Conservation (phyloP, 1,140 invertebrate species). For the Orchesella cincta region DNA sequence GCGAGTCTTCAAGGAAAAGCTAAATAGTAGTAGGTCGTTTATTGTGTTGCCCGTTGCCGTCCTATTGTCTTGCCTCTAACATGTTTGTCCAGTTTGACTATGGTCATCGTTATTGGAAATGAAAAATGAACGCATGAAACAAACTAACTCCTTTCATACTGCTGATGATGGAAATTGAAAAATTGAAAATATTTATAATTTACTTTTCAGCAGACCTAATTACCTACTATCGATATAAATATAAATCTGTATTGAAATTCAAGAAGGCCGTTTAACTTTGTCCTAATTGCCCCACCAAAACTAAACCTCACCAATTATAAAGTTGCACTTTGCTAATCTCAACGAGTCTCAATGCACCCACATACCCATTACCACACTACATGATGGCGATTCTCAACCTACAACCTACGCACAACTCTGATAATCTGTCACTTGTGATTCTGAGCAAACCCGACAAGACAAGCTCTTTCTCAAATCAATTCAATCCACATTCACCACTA, state of each 20-base stretch:
- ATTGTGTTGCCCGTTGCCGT: not conserved
- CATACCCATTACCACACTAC: too few species aligned
- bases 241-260: too few species aligned
- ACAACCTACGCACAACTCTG: not conserved
- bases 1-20: not conserved
- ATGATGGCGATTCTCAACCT: too few species aligned
- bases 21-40: not conserved
- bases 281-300: too few species aligned
- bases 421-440: conserved; percentile 7
- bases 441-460: not conserved
- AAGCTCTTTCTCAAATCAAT: not conserved
- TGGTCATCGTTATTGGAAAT: not conserved
- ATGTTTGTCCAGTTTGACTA: not conserved
- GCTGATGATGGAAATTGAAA: not conserved
- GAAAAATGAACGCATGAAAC: not conserved
- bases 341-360: not conserved
- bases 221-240: too few species aligned
- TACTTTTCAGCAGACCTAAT: too few species aligned
- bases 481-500: not conserved
- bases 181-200: too few species aligned
- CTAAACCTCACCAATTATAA: too few species aligned
- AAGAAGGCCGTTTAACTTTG: too few species aligned
- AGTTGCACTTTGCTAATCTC: too few species aligned
- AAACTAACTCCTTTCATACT: not conserved
- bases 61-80: not conserved